Conservation (phyloP, 2,113 vertebrate genomes). For the Thamnophis sirtalis region DNA sequence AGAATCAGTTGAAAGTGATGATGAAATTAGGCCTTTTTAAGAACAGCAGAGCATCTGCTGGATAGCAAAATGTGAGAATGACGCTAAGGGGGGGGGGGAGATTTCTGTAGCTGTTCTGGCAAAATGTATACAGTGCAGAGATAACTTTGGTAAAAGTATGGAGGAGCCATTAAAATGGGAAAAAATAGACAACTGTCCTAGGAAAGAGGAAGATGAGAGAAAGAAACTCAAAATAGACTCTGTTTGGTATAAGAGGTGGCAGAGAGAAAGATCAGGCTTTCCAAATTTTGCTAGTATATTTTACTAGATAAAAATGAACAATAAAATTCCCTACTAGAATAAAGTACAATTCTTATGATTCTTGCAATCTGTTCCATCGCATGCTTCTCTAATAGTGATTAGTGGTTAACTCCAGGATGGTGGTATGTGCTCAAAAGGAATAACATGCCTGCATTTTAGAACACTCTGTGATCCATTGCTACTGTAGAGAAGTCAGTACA, state of each 20-base stretch:
- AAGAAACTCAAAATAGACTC: background rate
- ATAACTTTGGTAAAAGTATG: background rate
- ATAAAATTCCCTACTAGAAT: background rate
- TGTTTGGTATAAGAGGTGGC: background rate
- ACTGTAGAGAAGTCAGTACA: background rate
- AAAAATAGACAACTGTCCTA: background rate
- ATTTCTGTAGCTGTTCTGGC: background rate
- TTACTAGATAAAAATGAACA: background rate
- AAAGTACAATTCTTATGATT: background rate
- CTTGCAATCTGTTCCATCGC: background rate
- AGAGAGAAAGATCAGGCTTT: background rate
- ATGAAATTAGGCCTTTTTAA: background rate
- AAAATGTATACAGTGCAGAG: background rate
- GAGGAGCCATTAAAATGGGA: background rate
- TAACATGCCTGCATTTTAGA: background rate
- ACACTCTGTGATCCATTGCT: background rate
- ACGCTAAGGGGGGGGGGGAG: background rate
- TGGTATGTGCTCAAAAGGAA: background rate
- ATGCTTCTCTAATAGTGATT: background rate
- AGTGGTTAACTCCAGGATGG: background rate
- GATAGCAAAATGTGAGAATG: background rate
- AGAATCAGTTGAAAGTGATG: background rate
- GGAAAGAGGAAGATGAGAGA: background rate
- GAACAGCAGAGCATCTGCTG: background rate
- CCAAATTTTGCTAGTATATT: background rate